Percentiles rank a stretch among this genome's conserved stretches.
These are phyloP conservation scores for Laterallus jamaicensis DNA, from an alignment of 2,113 vertebrate genomes.

Conservation along the genomic window DNA sequence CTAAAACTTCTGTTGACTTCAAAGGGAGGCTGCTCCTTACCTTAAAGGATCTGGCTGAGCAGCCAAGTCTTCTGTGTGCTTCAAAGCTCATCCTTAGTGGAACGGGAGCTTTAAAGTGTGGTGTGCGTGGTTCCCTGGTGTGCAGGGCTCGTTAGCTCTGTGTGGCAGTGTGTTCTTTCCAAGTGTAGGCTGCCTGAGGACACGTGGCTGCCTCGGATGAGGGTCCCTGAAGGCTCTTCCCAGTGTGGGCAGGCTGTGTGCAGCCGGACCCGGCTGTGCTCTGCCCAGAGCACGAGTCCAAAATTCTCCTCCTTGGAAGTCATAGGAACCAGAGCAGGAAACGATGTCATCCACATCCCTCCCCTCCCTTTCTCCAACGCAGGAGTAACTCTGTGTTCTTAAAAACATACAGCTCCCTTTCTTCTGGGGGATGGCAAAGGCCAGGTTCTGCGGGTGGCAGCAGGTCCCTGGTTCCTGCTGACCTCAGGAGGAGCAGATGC, in stretches of 20 bases:
- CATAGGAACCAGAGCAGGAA: slow-evolving; percentile 33
- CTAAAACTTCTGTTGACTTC: not conserved
- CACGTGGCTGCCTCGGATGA: not conserved
- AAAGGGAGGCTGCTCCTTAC: not conserved
- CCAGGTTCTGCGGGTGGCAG: not conserved
- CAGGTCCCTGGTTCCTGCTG: not conserved
- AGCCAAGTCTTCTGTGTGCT: not conserved
- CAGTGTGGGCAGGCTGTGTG: not conserved
- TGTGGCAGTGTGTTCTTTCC: not conserved
- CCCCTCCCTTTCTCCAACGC: not conserved
- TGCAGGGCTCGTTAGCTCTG: not conserved
- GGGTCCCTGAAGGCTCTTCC: not conserved
- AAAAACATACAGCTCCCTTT: not conserved
- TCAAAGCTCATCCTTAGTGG: not conserved
- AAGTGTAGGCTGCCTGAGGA: not conserved
- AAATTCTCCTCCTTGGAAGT: not conserved
- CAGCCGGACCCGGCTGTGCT: not conserved
- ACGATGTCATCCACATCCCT: not conserved
- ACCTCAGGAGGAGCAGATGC: not conserved
- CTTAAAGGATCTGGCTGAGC: not conserved
- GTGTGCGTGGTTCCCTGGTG: not conserved
- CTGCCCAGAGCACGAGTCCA: not conserved
- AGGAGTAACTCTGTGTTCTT: not conserved
- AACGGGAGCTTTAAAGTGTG: not conserved
- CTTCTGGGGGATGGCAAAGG: not conserved